These are phyloP conservation scores for Eucriotettix oculatus DNA, from an alignment of 2,888 invertebrate species.

Conservation along the genomic window DNA sequence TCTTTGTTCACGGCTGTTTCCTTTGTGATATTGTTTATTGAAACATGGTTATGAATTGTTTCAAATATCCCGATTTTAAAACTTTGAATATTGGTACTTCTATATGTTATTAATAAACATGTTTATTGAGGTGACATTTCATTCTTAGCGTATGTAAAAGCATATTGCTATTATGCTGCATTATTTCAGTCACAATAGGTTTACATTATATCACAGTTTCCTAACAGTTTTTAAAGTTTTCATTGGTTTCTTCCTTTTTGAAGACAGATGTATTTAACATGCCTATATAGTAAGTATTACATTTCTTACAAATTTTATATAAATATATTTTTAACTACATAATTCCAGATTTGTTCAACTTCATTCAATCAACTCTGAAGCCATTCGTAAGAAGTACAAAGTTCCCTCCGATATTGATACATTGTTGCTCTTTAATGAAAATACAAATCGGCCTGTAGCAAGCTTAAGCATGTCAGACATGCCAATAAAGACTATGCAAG, in stretches of 20 bases:
- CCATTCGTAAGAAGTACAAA: constrained; percentile 50
- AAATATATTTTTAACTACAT: not conserved
- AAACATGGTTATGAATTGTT: not conserved
- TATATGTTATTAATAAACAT: too few relatives aligned
- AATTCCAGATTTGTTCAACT: constrained; percentile 47
- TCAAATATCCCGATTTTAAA: not conserved
- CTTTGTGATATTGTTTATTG: not conserved
- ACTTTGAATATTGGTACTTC: too few relatives aligned
- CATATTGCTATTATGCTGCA: too few relatives aligned
- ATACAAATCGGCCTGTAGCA: constrained; percentile 60
- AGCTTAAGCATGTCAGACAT: constrained; percentile 82
- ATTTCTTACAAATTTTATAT: too few relatives aligned
- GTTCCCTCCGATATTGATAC: constrained; percentile 58
- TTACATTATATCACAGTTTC: too few relatives aligned
- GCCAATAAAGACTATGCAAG: constrained; percentile 70
- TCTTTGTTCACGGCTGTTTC: constrained; percentile 1
- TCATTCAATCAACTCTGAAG: constrained; percentile 39
- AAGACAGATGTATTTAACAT: too few relatives aligned
- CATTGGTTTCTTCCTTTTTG: too few relatives aligned
- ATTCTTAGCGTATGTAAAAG: too few relatives aligned
- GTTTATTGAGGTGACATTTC: too few relatives aligned
- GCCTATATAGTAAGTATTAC: too few relatives aligned
- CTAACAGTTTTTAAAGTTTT: too few relatives aligned
- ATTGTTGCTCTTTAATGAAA: constrained; percentile 81
- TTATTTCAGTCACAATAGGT: too few relatives aligned